A percentile compares a stretch with the other conserved stretches of the same genome.
Evolutionary conservation across 2,113 vertebrate species (phyloP).

Genomic region (Nicator chloris): DNA sequence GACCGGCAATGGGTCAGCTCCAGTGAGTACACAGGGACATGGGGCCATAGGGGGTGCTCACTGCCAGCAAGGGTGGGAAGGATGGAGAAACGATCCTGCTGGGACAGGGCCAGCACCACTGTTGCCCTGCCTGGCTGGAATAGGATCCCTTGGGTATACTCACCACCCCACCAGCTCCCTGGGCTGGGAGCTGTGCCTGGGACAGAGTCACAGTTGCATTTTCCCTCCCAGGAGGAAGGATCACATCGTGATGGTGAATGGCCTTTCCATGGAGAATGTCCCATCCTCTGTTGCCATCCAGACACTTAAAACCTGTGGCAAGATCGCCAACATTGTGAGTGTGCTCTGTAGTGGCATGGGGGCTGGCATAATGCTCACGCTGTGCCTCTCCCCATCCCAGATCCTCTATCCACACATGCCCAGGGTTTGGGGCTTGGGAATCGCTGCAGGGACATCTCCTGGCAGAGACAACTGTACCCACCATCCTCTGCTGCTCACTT

Average conservation of each 20-base stretch:
- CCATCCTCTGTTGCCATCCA: constrained; percentile 86
- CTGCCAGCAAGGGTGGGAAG: background rate
- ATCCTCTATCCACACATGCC: background rate
- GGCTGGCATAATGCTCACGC: rapidly evolving
- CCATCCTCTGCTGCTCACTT: background rate
- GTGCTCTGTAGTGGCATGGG: background rate
- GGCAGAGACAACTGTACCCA: background rate
- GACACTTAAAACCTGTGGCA: constrained; percentile 84
- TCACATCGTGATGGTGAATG: constrained; percentile 95
- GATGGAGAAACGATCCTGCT: background rate
- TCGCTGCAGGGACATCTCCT: background rate
- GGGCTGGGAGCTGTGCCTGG: rapidly evolving
- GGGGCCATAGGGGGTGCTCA: rapidly evolving
- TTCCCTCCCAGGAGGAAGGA: constrained; percentile 80
- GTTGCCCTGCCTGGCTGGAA: background rate
- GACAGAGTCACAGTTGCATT: background rate
- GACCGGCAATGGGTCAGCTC: constrained; percentile 86
- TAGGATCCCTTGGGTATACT: background rate
- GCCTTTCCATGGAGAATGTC: constrained; percentile 87
- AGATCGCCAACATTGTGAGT: constrained; percentile 86
- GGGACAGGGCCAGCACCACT: background rate
- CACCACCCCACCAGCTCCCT: rapidly evolving
- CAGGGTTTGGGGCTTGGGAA: background rate
- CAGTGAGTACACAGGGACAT: constrained; percentile 74
- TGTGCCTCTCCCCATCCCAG: background rate